Base-by-base conservation (phyloP, 1,140 invertebrate species). In the Trichomalopsis sarcophagae region DNA sequence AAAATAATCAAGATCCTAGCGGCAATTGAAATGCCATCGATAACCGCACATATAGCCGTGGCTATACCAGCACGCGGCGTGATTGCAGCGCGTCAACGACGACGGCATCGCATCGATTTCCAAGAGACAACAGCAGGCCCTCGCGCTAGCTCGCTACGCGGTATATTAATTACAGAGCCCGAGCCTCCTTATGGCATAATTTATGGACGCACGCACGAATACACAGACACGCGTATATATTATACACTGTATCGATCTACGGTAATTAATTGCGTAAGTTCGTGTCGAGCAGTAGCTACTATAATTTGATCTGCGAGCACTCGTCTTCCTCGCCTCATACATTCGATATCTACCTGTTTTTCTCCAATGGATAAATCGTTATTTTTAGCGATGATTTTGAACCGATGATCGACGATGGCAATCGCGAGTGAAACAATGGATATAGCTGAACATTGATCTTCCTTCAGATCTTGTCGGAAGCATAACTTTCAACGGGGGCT, bases 81-180 rank as follows among this genome's bases (percentile, higher is more conserved):
- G n/a, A 75, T 23, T 33, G n/a, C 17, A 40, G 74, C 30, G n/a
- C 23, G 36, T 44, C 55, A 62, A 17, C 47, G 36, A 68, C 5
- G 62, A 71, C 27, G 11, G 69, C 40, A 36, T 44, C 21, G 55
- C 78, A 76, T 85, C 68, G 78, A 81, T 75, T 85, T 81, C 14
- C 84, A 68, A n/a, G 9, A 76, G 77, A 76, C 78, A 81, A 80
- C 78, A 21, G 47, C 47, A 23, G 62, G 27, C 13, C 36, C 75
- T 23, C 33, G 17, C 55, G n/a, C 55, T 6, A n/a, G 55, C 55
- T 62, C 27, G 79, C 17, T 36, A 82, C 23, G 36, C 30, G 55
- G 55, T 11, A 47, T 85, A 85, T 85, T 85, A 85, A 81, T 81
- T 85, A 81, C 69, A 44, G 68, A 44, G 21, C 50, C 36, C 36